phyloP scores from a whole-genome alignment of 2,888 invertebrate genomes.

The Tenodera sinensis region DNA sequence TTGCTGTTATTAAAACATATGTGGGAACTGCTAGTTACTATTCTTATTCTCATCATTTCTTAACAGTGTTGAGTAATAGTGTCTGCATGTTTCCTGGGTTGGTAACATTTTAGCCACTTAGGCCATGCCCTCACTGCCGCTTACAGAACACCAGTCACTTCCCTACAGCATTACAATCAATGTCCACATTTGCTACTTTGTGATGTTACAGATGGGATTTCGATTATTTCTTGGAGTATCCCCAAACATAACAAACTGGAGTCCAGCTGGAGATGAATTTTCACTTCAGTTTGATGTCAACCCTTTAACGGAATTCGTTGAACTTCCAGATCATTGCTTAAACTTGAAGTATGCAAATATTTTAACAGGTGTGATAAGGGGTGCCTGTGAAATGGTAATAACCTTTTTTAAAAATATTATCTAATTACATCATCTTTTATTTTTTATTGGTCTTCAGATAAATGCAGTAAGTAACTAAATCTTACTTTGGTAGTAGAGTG shows the following conservation, averaged over 20 bases:
- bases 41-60: no score
- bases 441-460: no score
- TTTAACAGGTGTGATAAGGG: constrained; percentile 86
- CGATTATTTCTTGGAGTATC: constrained; percentile 86
- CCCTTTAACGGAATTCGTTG: constrained; percentile 95
- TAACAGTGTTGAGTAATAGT: no score
- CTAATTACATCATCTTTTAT: not conserved
- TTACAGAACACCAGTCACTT: no score
- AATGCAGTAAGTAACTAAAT: no score
- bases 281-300: constrained; percentile 92
- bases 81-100: no score
- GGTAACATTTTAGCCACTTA: no score
- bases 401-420: not conserved
- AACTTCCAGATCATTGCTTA: constrained; percentile 80
- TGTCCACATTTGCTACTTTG: not conserved
- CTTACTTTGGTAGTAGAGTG: no score
- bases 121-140: no score
- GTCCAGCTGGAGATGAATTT: constrained; percentile 91
- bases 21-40: no score
- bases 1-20: no score
- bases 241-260: constrained; percentile 93
- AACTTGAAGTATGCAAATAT: constrained; percentile 89
- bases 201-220: constrained; percentile 53
- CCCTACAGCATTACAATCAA: no score
- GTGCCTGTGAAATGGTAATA: constrained; percentile 93